phyloP scores from a whole-genome alignment of 2,888 invertebrate species.

The Autographa pulchrina region DNA sequence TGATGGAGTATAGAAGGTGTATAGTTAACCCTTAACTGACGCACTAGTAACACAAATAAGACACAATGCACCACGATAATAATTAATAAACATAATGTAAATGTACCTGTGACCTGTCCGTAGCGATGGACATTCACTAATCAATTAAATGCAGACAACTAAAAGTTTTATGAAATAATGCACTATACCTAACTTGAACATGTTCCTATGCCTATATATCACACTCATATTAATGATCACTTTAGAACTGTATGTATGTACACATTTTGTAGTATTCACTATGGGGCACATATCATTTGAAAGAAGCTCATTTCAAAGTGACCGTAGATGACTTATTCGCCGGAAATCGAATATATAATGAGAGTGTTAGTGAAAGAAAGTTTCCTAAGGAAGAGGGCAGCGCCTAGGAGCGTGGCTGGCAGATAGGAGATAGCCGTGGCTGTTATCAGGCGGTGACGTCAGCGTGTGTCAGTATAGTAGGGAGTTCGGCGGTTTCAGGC shows the following conservation, averaged over 20 bases:
- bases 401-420: constrained; percentile 20
- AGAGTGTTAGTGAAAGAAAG: constrained; percentile 37
- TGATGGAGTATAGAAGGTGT: too few relatives aligned
- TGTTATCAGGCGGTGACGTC: constrained; percentile 65
- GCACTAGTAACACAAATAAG: constrained; percentile 1
- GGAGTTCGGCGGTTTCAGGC: constrained; percentile 58
- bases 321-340: constrained; percentile 32
- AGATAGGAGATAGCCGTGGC: constrained; percentile 32
- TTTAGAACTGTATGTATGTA: constrained; percentile 20
- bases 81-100: constrained; percentile 1
- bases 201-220: not conserved
- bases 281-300: not conserved
- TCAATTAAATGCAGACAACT: not conserved
- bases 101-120: constrained; percentile 4
- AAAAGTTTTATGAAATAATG: not conserved
- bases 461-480: constrained; percentile 64
- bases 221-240: constrained; percentile 9
- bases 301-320: constrained; percentile 21
- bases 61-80: constrained; percentile 3
- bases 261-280: constrained; percentile 24
- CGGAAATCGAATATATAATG: constrained; percentile 46
- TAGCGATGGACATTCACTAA: not conserved
- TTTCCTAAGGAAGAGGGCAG: constrained; percentile 22
- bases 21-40: not conserved
- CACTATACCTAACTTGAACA: not conserved